A percentile compares a stretch with the other conserved stretches of the same genome.
These are phyloP conservation scores for Spodoptera littoralis DNA, from an alignment of 2,888 invertebrate species.

Conservation along the genomic window DNA sequence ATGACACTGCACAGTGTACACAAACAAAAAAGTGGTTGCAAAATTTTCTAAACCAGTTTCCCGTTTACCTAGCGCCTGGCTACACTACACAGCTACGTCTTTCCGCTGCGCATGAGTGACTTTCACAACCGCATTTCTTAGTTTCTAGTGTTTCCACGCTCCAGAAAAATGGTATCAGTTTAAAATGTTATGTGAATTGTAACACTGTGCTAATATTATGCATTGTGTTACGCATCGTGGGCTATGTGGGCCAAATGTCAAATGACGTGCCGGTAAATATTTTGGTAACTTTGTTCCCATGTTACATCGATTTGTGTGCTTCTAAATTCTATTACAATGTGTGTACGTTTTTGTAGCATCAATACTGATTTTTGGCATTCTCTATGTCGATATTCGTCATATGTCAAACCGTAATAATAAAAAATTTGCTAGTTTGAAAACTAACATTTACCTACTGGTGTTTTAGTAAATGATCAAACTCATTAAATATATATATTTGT, in stretches of 20 bases:
- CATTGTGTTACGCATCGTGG: slow-evolving; percentile 8
- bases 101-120: slow-evolving; percentile 66
- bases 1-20: background rate
- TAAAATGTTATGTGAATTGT: slow-evolving; percentile 37
- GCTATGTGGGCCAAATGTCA: slow-evolving; percentile 2
- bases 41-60: slow-evolving; percentile 40
- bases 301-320: no score
- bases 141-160: slow-evolving; percentile 74
- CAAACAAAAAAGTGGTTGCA: slow-evolving; percentile 18
- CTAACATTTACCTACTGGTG: no score
- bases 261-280: background rate
- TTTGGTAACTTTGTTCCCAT: background rate
- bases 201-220: slow-evolving; percentile 27
- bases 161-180: slow-evolving; percentile 22
- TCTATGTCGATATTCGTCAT: no score
- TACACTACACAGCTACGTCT: slow-evolving; percentile 68
- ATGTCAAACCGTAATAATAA: no score
- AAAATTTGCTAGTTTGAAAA: no score
- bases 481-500: no score
- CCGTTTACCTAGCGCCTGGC: slow-evolving; percentile 49
- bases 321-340: no score
- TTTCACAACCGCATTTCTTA: slow-evolving; percentile 78
- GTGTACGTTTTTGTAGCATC: no score
- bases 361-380: no score
- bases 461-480: no score